Evolutionary conservation across 2,113 vertebrate species (phyloP).

Genomic region (Callaeas wilsoni): DNA sequence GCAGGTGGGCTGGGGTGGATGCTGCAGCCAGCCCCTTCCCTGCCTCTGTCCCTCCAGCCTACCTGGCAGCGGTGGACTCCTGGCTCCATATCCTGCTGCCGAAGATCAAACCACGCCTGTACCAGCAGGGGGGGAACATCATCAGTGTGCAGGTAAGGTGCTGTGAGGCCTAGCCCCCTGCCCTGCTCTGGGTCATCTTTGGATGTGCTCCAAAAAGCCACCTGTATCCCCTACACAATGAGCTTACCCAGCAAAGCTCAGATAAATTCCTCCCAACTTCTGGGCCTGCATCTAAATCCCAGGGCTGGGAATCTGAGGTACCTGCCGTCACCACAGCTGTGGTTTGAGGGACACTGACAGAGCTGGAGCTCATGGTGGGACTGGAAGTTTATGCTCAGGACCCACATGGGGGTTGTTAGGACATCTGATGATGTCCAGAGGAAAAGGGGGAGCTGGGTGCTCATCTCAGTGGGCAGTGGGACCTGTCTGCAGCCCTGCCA

Average conservation of each 20-base stretch:
- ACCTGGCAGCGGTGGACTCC: conserved; percentile 83
- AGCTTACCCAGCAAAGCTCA: background rate
- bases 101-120: conserved; percentile 85
- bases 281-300: background rate
- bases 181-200: background rate
- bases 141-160: conserved; percentile 87
- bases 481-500: background rate
- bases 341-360: background rate
- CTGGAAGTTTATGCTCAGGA: background rate
- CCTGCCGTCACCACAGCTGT: background rate
- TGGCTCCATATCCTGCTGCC: conserved; percentile 89
- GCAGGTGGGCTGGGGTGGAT: background rate
- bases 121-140: conserved; percentile 89
- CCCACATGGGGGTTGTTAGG: accelerated
- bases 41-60: conserved; percentile 72
- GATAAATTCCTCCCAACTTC: background rate
- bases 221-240: background rate
- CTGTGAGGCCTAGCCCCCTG: background rate
- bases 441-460: background rate
- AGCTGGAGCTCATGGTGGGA: background rate
- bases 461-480: accelerated
- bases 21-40: background rate
- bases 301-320: background rate
- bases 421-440: background rate
- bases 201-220: background rate